Conservation (phyloP, 2,113 vertebrate genomes). For the Chionomys nivalis region DNA sequence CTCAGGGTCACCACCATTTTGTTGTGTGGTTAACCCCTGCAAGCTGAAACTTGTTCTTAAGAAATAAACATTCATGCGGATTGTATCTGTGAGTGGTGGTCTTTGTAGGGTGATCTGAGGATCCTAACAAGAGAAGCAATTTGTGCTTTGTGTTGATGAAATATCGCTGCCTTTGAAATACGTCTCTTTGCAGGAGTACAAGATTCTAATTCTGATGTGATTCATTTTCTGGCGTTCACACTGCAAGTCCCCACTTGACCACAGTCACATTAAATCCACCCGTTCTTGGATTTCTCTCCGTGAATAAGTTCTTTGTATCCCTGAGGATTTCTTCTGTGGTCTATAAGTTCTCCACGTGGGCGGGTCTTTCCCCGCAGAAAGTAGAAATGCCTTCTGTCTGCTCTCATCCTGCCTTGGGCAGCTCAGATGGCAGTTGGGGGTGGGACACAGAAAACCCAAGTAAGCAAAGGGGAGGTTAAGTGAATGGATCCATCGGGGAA, state of each 20-base stretch:
- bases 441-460: neutral
- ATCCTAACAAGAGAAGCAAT: neutral
- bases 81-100: too few species aligned
- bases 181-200: neutral
- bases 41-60: too few species aligned
- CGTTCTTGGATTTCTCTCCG: neutral
- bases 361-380: neutral
- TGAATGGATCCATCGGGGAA: neutral
- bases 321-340: neutral
- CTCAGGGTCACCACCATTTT: too few species aligned
- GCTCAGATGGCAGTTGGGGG: neutral
- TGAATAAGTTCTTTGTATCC: neutral
- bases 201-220: neutral
- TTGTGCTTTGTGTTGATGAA: neutral
- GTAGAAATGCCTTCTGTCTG: neutral
- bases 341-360: neutral
- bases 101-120: too few species aligned
- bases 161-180: neutral
- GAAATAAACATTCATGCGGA: too few species aligned
- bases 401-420: neutral
- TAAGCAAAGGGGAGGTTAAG: neutral
- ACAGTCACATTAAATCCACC: neutral
- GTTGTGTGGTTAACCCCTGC: too few species aligned
- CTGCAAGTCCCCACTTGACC: neutral
- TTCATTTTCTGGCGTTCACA: slow-evolving; percentile 13